Evolutionary conservation across 2,113 vertebrate species (phyloP), one percentile per base, ranked within the genome.

Genomic region (Tyrannus savana): DNA sequence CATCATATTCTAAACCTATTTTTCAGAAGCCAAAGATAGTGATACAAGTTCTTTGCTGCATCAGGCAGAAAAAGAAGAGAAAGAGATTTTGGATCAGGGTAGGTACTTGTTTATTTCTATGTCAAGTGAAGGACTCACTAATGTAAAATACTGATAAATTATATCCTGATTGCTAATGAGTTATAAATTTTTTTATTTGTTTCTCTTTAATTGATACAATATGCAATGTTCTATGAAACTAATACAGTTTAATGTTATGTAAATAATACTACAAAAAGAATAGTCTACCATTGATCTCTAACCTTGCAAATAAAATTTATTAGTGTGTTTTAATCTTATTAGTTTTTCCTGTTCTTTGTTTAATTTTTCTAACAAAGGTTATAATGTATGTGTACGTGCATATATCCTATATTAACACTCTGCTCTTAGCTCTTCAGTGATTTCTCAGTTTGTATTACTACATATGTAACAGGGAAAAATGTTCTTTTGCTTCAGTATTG

Each of bases 41-140:
- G 97, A 97, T 93, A 97, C 97, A 78, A 90, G 94, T 75, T 92
- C 86, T 53, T 82, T 94, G 56, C 75, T 95, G 47, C 92, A 97
- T 73, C 97, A 98, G 60, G 94, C 96, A 49, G 98, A 97, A 93
- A 97, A 97, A 82, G 98, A 98, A 66, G 98, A 98, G 72, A 97
- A 98, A 42, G 98, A 98, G n/a, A 96, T 96, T 88, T 96, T 98
- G 91, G 98, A 98, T 97, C 98, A 99, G 94, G 98, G 99, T 99
- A 98, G 97, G 98, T 98, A 77, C 53, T 59, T 90, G 17, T 52
- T 92, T 79, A 37, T 80, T 94, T 89, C 31, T 46, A 0, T 47
- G 28, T 63, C 39, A 80, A 23, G 25, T 79, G 53, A 28, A 15
- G 5, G 41, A 49, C n/a, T 83, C 5, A 19, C 27, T 82, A n/a